A percentile compares a stretch with the other conserved stretches of the same genome.
Evolutionary conservation across 1,140 invertebrate genomes (phyloP).

Genomic region (Drosophila repleta): DNA sequence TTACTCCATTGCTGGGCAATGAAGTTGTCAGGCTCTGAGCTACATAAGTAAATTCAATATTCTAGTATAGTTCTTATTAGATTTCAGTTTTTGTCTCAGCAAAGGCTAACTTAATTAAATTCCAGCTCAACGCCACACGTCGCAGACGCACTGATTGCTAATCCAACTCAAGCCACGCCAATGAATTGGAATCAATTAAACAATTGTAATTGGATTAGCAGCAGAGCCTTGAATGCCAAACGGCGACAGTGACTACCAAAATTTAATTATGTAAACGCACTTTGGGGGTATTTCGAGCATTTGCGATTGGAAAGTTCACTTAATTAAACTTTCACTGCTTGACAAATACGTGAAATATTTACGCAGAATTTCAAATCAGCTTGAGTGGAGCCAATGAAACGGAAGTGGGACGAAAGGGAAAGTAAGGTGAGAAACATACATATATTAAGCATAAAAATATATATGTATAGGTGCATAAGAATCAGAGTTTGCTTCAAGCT

Average conservation of each 20-base stretch:
- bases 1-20: slow-evolving; percentile 7
- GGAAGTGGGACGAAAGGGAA: slow-evolving; percentile 36
- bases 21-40: slow-evolving; percentile 15
- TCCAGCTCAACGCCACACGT: slow-evolving; percentile 1
- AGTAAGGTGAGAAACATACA: slow-evolving; percentile 5
- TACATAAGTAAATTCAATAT: slow-evolving; percentile 41
- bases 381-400: slow-evolving; percentile 53
- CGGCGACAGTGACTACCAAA: slow-evolving; percentile 15
- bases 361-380: slow-evolving; percentile 43
- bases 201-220: slow-evolving; percentile 38
- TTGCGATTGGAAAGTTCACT: slow-evolving; percentile 48
- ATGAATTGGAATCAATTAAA: slow-evolving; percentile 45
- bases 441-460: neutral
- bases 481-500: neutral
- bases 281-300: neutral
- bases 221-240: slow-evolving; percentile 6
- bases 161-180: slow-evolving; percentile 9
- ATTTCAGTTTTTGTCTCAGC: neutral
- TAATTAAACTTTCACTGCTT: slow-evolving; percentile 72
- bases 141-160: slow-evolving; percentile 25
- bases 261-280: slow-evolving; percentile 61
- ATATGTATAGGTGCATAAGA: neutral
- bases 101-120: slow-evolving; percentile 8
- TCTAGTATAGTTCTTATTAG: neutral
- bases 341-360: slow-evolving; percentile 50